A percentile compares a stretch with the other conserved stretches of the same genome.
phyloP scores from a whole-genome alignment of 2,113 vertebrate genomes.

The Okapia johnstoni region DNA sequence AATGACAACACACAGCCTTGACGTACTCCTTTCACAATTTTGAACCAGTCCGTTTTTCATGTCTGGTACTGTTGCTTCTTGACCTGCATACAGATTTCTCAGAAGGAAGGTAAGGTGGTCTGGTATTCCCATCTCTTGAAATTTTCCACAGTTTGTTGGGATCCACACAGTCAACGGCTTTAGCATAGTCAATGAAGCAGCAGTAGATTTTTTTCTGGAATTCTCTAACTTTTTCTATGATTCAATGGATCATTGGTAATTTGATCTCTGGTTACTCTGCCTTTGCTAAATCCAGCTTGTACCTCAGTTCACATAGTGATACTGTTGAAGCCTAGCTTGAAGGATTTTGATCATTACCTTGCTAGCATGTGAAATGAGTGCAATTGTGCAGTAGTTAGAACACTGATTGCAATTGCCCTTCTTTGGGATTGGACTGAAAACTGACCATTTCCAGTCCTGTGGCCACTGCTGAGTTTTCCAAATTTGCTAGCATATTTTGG shows the following conservation, averaged over 20 bases:
- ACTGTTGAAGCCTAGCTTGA: neutral
- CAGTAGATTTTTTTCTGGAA: neutral
- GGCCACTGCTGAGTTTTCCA: neutral
- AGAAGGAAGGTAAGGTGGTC: neutral
- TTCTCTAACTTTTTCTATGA: neutral
- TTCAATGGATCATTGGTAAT: neutral
- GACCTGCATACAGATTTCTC: neutral
- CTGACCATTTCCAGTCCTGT: neutral
- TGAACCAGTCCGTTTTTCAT: neutral
- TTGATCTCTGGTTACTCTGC: neutral
- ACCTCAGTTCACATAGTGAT: neutral
- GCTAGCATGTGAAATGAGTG: neutral
- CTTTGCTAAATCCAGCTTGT: neutral
- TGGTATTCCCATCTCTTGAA: neutral
- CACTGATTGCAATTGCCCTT: neutral
- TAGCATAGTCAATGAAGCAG: neutral
- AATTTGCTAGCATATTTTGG: neutral
- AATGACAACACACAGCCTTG: neutral
- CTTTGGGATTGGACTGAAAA: neutral
- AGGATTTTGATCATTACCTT: neutral
- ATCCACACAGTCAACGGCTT: neutral
- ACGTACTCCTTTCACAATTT: neutral
- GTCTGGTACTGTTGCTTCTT: neutral
- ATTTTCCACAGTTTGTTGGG: neutral
- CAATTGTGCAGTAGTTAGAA: neutral